phyloP scores from a whole-genome alignment of 2,888 invertebrate genomes.

The Heliconius charithonia region DNA sequence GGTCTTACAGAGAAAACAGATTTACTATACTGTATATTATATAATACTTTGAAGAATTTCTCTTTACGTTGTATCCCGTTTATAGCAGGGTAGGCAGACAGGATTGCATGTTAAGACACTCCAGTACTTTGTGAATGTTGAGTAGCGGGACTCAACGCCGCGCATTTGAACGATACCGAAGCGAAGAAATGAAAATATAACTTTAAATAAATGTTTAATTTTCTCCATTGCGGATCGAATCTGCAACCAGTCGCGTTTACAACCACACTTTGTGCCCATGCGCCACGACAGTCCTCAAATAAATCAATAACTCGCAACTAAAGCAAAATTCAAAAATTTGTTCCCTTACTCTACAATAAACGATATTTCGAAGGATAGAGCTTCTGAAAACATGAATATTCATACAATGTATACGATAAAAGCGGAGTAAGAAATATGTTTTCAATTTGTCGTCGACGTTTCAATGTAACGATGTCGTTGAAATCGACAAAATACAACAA shows the following conservation, averaged over 20 bases:
- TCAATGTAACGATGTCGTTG: slow-evolving; percentile 35
- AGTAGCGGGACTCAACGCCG: too few relatives aligned
- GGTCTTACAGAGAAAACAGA: slow-evolving; percentile 39
- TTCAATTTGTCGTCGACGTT: slow-evolving; percentile 35
- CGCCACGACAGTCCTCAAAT: too few relatives aligned
- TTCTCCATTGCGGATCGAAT: too few relatives aligned
- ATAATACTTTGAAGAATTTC: background rate
- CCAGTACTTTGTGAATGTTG: too few relatives aligned
- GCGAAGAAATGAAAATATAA: too few relatives aligned
- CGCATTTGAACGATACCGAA: too few relatives aligned
- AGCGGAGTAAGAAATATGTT: slow-evolving; percentile 29
- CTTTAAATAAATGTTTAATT: too few relatives aligned
- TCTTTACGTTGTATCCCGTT: background rate
- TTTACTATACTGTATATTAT: background rate
- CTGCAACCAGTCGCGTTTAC: too few relatives aligned
- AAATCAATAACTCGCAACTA: slow-evolving; percentile 8
- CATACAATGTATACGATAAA: slow-evolving; percentile 29
- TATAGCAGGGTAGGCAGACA: too few relatives aligned
- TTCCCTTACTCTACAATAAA: background rate
- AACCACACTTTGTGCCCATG: too few relatives aligned
- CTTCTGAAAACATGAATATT: slow-evolving; percentile 35
- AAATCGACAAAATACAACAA: slow-evolving; percentile 1
- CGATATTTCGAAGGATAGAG: slow-evolving; percentile 20
- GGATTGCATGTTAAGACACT: too few relatives aligned
- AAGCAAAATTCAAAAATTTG: background rate